Evolutionary conservation across 2,113 vertebrate genomes (phyloP).

Genomic region (Sclerurus mexicanus): DNA sequence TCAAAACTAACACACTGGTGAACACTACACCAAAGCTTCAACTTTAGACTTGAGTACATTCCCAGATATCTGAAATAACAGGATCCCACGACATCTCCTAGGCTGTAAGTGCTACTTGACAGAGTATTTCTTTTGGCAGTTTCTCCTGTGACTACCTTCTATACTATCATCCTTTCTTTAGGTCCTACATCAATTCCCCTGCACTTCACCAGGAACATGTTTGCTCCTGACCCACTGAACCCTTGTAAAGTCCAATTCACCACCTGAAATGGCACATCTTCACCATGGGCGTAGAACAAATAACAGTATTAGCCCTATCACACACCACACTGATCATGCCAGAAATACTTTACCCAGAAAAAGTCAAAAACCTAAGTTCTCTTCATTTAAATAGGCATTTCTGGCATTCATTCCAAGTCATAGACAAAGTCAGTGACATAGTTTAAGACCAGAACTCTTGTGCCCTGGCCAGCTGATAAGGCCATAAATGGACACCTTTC

Average conservation of each 20-base stretch:
- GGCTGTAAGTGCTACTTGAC: background rate
- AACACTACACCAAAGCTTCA: background rate
- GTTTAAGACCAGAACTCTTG: background rate
- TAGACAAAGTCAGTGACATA: background rate
- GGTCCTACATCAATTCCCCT: background rate
- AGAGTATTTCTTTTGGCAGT: background rate
- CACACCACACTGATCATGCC: background rate
- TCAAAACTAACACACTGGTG: background rate
- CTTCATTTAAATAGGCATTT: background rate
- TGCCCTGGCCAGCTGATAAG: background rate
- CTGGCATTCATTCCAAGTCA: background rate
- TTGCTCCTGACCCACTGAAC: background rate
- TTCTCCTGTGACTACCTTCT: background rate
- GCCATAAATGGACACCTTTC: background rate
- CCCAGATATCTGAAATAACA: background rate
- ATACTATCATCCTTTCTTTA: background rate
- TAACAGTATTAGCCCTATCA: background rate
- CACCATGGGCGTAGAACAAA: background rate
- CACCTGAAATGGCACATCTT: background rate
- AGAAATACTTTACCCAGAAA: background rate
- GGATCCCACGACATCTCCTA: background rate
- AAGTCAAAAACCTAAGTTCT: background rate
- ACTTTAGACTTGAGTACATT: background rate
- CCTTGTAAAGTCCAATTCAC: rapidly evolving
- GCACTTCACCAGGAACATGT: background rate